Conservation (phyloP, 2,113 vertebrate species). For the Anser cygnoides region DNA sequence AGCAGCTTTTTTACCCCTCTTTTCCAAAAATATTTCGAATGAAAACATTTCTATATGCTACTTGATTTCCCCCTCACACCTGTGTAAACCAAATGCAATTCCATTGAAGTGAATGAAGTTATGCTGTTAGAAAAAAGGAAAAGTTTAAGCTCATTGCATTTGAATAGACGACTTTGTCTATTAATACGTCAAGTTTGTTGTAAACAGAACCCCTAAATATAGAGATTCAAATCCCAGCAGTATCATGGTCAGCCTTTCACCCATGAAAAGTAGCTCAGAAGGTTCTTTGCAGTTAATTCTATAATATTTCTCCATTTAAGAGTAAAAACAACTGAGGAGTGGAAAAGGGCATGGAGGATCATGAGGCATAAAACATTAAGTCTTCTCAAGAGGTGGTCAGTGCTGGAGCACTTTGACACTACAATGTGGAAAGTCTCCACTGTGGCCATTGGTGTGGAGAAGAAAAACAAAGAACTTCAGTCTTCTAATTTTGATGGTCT, state of each 20-base stretch:
- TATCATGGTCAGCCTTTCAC: background rate
- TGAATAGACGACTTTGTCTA: conserved; percentile 36
- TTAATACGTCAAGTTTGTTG: background rate
- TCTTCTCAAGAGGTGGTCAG: background rate
- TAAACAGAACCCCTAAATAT: background rate
- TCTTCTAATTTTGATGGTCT: background rate
- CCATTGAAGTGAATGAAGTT: conserved; percentile 42
- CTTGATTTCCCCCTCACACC: conserved; percentile 64
- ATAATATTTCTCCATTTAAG: background rate
- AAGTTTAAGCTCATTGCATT: background rate
- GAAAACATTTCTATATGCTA: conserved; percentile 61
- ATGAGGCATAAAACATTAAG: background rate
- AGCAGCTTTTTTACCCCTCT: conserved; percentile 9
- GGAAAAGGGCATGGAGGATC: background rate
- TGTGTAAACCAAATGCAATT: conserved; percentile 63
- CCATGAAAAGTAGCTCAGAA: background rate
- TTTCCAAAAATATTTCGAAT: conserved; percentile 54
- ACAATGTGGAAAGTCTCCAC: background rate
- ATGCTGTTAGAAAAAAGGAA: conserved; percentile 18
- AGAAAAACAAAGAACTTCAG: background rate
- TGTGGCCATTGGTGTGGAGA: background rate
- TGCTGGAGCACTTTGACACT: background rate
- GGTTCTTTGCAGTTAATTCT: background rate
- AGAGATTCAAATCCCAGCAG: background rate
- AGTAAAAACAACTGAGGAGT: background rate